These are phyloP conservation scores for Chloroceryle inda DNA, from an alignment of 2,797 vertebrate species.

Conservation along the genomic window DNA sequence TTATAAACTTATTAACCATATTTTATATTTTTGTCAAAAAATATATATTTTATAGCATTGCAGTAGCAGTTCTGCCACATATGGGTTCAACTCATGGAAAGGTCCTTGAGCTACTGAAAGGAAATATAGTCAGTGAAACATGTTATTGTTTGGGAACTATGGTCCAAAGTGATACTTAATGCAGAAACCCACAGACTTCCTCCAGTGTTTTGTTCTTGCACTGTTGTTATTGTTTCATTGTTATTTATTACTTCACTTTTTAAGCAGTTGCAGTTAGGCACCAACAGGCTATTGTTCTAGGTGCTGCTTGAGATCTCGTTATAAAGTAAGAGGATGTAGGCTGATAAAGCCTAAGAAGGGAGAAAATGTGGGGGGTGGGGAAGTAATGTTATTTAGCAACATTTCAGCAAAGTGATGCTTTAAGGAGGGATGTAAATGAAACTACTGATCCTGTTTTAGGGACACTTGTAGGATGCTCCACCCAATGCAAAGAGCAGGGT, in stretches of 20 bases:
- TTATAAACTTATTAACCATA: neutral
- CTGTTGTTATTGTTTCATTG: neutral
- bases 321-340: neutral
- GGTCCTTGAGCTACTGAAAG: neutral
- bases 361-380: neutral
- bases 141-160: neutral
- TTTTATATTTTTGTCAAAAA: neutral
- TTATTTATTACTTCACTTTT: neutral
- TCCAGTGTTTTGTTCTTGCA: neutral
- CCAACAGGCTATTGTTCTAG: neutral
- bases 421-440: neutral
- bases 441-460: neutral
- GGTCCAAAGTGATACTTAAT: neutral
- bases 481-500: neutral
- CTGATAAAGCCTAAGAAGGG: neutral
- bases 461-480: neutral
- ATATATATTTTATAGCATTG: accelerated
- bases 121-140: neutral
- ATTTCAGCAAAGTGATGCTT: neutral
- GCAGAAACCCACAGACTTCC: neutral
- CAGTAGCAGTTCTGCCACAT: neutral
- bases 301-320: neutral
- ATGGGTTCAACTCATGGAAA: neutral
- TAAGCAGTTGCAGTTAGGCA: neutral
- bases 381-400: neutral